phyloP scores from a whole-genome alignment of 2,797 vertebrate genomes.

The Schizothorax lantsangensis region DNA sequence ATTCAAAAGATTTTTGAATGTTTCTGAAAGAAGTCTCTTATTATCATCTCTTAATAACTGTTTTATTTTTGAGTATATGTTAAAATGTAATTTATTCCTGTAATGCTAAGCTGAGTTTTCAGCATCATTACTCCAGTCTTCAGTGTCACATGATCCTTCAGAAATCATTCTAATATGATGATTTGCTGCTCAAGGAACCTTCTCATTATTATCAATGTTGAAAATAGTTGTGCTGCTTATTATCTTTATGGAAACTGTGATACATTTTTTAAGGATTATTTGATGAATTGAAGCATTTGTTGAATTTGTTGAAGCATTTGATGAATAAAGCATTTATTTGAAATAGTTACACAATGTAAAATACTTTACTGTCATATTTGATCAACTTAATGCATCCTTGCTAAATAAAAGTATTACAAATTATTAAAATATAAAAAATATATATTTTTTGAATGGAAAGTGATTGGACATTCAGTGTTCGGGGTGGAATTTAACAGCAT shows the following conservation, averaged over 20 bases:
- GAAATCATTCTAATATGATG: background rate
- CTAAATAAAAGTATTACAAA: background rate
- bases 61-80: background rate
- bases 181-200: background rate
- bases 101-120: background rate
- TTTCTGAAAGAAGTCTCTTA: background rate
- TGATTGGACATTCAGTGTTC: background rate
- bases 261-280: background rate
- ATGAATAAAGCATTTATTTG: background rate
- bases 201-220: background rate
- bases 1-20: background rate
- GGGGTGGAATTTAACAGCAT: background rate
- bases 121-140: background rate
- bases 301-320: too few species aligned
- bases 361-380: background rate
- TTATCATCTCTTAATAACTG: background rate
- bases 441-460: background rate
- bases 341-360: background rate
- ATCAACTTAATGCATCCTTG: background rate
- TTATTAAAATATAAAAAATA: background rate
- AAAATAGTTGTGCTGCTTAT: background rate
- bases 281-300: background rate
- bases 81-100: background rate
- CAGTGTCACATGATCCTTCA: background rate
- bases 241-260: background rate